These are phyloP conservation scores for Morpho helenor DNA, from an alignment of 2,888 invertebrate genomes.

Conservation along the genomic window DNA sequence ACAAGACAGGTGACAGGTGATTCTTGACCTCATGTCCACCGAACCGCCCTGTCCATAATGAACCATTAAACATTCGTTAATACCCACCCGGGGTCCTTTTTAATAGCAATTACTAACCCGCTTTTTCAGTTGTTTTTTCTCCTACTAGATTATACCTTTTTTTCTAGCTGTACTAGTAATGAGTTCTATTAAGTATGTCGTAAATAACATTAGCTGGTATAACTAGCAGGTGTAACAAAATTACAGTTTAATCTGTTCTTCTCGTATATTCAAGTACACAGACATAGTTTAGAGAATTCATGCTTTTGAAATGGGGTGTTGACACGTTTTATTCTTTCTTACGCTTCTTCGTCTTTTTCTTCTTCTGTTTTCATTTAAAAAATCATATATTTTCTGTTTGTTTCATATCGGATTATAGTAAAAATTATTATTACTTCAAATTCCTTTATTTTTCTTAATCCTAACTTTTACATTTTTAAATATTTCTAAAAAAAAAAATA, in stretches of 20 bases:
- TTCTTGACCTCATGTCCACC: slow-evolving; percentile 25
- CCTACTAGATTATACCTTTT: slow-evolving; percentile 33
- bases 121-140: slow-evolving; percentile 31
- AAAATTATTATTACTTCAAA: too few relatives aligned
- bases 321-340: too few relatives aligned
- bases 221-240: slow-evolving; percentile 17
- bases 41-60: slow-evolving; percentile 42
- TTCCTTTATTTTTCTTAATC: too few relatives aligned
- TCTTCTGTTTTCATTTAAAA: too few relatives aligned
- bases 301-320: too few relatives aligned
- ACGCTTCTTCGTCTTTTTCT: too few relatives aligned
- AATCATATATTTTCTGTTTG: too few relatives aligned
- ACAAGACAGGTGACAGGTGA: slow-evolving; percentile 25
- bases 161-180: slow-evolving; percentile 30
- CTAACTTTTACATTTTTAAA: too few relatives aligned
- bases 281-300: background rate
- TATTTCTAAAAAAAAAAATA: too few relatives aligned
- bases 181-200: slow-evolving; percentile 24
- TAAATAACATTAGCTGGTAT: slow-evolving; percentile 20
- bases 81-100: slow-evolving; percentile 56
- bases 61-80: slow-evolving; percentile 64
- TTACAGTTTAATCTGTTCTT: too few relatives aligned
- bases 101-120: slow-evolving; percentile 38
- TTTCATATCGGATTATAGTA: too few relatives aligned
- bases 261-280: background rate